A percentile compares a stretch with the other conserved stretches of the same genome.
phyloP scores from a whole-genome alignment of 1,140 invertebrate species.

The Trialeurodes vaporariorum region DNA sequence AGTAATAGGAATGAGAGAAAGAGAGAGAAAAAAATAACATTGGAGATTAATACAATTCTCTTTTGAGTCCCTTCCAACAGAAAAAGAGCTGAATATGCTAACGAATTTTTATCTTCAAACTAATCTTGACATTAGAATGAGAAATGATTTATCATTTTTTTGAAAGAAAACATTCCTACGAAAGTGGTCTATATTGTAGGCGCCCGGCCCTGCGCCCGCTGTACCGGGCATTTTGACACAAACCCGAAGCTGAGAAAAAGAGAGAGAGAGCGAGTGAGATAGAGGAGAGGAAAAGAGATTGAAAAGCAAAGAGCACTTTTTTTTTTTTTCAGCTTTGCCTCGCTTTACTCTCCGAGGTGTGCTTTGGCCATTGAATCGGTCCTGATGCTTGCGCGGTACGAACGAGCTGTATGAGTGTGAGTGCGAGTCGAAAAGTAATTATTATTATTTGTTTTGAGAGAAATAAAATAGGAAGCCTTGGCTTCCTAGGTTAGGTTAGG shows the following conservation, averaged over 20 bases:
- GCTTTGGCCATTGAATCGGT: too few species aligned
- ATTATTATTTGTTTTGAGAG: constrained; percentile 12
- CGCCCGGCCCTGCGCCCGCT: too few species aligned
- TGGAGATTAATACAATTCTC: constrained; percentile 2
- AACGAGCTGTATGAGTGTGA: too few species aligned
- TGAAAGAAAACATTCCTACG: constrained; percentile 15
- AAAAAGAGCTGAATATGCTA: constrained; percentile 21
- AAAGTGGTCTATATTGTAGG: constrained; percentile 3
- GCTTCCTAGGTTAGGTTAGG: too few species aligned
- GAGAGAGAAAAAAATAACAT: neutral
- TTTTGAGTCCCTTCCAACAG: constrained; percentile 16
- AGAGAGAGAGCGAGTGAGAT: too few species aligned
- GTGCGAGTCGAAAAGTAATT: constrained; percentile 16
- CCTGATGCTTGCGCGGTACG: too few species aligned
- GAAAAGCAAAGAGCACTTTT: neutral
- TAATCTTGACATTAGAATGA: constrained; percentile 13
- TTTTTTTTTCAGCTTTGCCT: neutral
- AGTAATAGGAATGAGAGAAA: too few species aligned
- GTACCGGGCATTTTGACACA: constrained; percentile 20
- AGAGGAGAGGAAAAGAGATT: too few species aligned
- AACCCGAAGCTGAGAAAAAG: constrained; percentile 20
- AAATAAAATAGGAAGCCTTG: constrained; percentile 14
- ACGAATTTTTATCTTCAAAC: constrained; percentile 20
- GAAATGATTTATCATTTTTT: constrained; percentile 20
- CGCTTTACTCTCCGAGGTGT: too few species aligned